These are phyloP conservation scores for Eunapius fragilis DNA, from an alignment of 37 sponge, comb jelly and placozoan genomes.

Conservation along the genomic window DNA sequence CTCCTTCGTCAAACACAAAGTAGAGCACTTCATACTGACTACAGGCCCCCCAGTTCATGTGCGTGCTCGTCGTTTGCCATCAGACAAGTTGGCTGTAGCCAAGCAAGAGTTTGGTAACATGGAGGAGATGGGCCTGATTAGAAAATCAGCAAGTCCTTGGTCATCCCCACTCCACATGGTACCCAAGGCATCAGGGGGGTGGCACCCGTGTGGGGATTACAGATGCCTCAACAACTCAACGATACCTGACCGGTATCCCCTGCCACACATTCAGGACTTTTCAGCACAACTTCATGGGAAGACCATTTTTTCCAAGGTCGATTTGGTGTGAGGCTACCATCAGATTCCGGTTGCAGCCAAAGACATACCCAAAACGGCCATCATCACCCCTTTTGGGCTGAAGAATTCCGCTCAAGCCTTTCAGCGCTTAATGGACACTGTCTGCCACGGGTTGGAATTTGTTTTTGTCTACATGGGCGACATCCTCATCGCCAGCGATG, in stretches of 20 bases:
- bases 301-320: constrained; percentile 19
- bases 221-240: constrained; percentile 13
- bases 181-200: constrained; percentile 32
- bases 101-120: constrained; percentile 23
- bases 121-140: constrained; percentile 31
- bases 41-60: constrained; percentile 37
- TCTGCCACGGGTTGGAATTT: constrained; percentile 18
- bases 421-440: constrained; percentile 32
- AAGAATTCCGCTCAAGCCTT: constrained; percentile 22
- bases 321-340: constrained; percentile 24
- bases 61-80: constrained; percentile 9
- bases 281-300: neutral
- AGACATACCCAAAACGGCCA: constrained; percentile 39
- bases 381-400: constrained; percentile 32
- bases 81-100: constrained; percentile 7
- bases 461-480: constrained; percentile 15
- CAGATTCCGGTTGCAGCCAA: constrained; percentile 24
- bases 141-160: constrained; percentile 22
- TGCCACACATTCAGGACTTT: constrained; percentile 31
- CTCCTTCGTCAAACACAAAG: constrained; percentile 7
- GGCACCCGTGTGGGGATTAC: constrained; percentile 39
- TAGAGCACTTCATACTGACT: constrained; percentile 38
- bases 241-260: constrained; percentile 17
- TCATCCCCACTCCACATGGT: constrained; percentile 43
- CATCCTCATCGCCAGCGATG: constrained; percentile 4